Evolutionary conservation across 2,113 vertebrate species (phyloP), one percentile per base, ranked within the genome.

Genomic region (Tonatia bakeri): DNA sequence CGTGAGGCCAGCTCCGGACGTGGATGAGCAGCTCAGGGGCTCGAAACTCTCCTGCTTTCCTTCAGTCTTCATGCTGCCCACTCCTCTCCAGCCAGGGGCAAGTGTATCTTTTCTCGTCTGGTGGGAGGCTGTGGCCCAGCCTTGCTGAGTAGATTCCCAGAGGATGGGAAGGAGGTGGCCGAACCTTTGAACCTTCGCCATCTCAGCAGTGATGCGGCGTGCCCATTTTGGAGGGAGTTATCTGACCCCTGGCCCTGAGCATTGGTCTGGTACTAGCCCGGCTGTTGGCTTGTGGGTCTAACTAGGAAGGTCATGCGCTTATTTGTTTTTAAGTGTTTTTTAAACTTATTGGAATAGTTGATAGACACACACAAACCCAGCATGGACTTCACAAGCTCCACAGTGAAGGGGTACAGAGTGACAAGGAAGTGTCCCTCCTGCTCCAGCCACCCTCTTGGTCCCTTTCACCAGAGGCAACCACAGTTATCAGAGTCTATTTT

Each of bases 401-500:
- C 0, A 7, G 13, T 31, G 36, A 77, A 90, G 26, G 12, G 11
- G 0, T 15, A 54, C 19, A 65, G 1, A n/a, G 8, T 70, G 59
- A 59, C 64, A 76, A 36, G 3, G 22, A 64, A 9, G 15, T 43
- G 33, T 80, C 87, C n/a, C 26, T 70, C 70, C 43, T 7, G 38
- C 17, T 1, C 26, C 54, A 12, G 10, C 64, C 31, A 33, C n/a
- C 47, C 64, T 13, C 61, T 45, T 40, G 15, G 28, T 52, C 43
- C 22, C 64, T 56, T 61, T 45, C 86, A 22, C 15, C 85, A 88
- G 67, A 91, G 54, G 79, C 20, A 47, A 28, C 28, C 47, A 7
- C 40, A 26, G 75, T 77, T 54, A 94, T 59, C 40, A 22, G 67
- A 83, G 85, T 85, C 93, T 97, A 88, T 95, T 97, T 97, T 94